These are phyloP conservation scores for Drosophila hydei DNA, from an alignment of 1,140 invertebrate species.

Conservation along the genomic window DNA sequence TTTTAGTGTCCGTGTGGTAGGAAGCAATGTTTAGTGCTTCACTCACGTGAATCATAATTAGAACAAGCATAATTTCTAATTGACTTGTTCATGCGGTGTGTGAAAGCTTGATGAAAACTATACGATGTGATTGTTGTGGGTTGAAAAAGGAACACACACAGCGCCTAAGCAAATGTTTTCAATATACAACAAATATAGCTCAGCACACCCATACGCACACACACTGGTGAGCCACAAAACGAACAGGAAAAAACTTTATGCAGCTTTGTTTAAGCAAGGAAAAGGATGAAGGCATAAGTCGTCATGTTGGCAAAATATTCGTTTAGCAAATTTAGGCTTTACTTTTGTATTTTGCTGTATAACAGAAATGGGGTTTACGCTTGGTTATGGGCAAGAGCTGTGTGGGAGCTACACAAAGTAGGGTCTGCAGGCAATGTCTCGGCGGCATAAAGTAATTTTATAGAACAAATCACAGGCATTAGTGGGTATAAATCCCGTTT, in stretches of 20 bases:
- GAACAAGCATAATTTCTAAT: slow-evolving; percentile 55
- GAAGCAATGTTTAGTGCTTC: background rate
- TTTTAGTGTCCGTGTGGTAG: slow-evolving; percentile 15
- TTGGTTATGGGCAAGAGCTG: background rate
- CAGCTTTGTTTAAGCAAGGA: slow-evolving; percentile 47
- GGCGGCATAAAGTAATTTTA: slow-evolving; percentile 81
- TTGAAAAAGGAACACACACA: background rate
- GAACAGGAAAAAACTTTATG: slow-evolving; percentile 7
- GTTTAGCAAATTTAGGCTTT: slow-evolving; percentile 58
- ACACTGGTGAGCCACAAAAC: slow-evolving; percentile 33
- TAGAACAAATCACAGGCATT: slow-evolving; percentile 82
- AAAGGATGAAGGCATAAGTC: slow-evolving; percentile 72
- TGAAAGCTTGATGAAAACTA: background rate
- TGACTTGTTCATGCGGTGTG: slow-evolving; percentile 55
- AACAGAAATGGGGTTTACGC: background rate
- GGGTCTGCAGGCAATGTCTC: slow-evolving; percentile 56
- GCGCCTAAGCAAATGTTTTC: slow-evolving; percentile 16
- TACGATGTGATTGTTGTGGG: slow-evolving; percentile 10
- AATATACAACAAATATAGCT: background rate
- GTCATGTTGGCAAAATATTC: slow-evolving; percentile 54
- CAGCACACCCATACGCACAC: background rate
- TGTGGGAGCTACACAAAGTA: slow-evolving; percentile 9
- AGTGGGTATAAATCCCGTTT: slow-evolving; percentile 80
- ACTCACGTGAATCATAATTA: slow-evolving; percentile 19
- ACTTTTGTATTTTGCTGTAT: slow-evolving; percentile 16